Percentiles rank a stretch among this genome's conserved stretches.
Conservation (phyloP, 2,797 vertebrate genomes). For the Oreonectes daqikongensis region DNA sequence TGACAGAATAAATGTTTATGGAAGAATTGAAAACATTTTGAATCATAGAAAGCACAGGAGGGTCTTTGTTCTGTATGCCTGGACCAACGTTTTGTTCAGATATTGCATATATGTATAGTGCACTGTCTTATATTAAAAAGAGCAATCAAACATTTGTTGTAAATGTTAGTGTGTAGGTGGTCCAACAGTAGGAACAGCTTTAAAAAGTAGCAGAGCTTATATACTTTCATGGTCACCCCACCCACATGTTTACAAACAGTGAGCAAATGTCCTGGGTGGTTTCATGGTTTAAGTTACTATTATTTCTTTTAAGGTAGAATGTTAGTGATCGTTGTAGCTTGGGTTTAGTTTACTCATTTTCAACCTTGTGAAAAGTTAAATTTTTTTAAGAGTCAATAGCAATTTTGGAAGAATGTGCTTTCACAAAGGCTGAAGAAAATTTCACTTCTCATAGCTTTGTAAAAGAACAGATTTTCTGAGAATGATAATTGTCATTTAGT, state of each 20-base stretch:
- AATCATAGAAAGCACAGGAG: neutral
- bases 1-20: neutral
- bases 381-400: too few species aligned
- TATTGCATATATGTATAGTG: neutral
- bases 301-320: neutral
- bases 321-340: neutral
- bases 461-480: too few species aligned
- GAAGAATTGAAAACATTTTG: neutral
- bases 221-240: conserved; percentile 5
- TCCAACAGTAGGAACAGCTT: conserved; percentile 27
- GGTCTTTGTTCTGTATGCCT: neutral
- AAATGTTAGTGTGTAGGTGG: conserved; percentile 33
- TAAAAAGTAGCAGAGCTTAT: conserved; percentile 18
- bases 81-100: neutral
- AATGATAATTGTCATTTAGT: too few species aligned
- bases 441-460: too few species aligned
- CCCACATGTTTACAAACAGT: conserved; percentile 41
- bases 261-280: neutral
- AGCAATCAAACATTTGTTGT: neutral
- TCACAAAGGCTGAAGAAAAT: too few species aligned
- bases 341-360: conserved; percentile 4
- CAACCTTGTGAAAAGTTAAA: neutral
- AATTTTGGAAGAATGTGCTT: too few species aligned
- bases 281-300: conserved; percentile 2
- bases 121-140: conserved; percentile 1